Conservation (phyloP, 2,113 vertebrate species). For the Triplophysa rosa region DNA sequence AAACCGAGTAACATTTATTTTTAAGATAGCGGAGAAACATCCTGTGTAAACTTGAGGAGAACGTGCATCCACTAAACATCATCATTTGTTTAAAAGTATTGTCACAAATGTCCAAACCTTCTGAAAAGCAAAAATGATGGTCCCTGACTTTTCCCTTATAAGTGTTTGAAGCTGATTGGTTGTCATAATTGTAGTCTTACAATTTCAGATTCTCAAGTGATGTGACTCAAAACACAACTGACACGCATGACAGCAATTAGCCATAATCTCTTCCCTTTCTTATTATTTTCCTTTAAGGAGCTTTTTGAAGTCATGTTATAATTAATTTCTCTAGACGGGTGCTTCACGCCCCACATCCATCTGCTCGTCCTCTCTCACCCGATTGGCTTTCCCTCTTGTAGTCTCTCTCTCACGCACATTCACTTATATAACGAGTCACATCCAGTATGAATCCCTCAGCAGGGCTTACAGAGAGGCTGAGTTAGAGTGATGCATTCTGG, state of each 20-base stretch:
- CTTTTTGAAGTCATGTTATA: not conserved
- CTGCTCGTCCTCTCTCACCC: conserved; percentile 38
- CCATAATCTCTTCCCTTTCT: conserved; percentile 44
- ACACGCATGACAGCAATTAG: conserved; percentile 42
- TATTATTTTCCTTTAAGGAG: not conserved
- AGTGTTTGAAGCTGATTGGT: not conserved
- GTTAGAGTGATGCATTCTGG: conserved; percentile 48
- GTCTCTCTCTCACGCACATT: not conserved
- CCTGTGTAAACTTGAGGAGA: no score
- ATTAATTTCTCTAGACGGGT: conserved; percentile 7
- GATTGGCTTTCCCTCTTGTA: not conserved
- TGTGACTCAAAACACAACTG: conserved; percentile 39
- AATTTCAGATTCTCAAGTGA: not conserved
- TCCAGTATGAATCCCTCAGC: conserved; percentile 14
- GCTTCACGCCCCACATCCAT: not conserved
- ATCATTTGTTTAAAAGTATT: no score
- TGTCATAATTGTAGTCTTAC: not conserved
- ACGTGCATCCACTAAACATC: no score
- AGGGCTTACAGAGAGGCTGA: conserved; percentile 2
- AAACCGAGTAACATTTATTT: no score
- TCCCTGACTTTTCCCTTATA: no score
- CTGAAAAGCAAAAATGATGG: no score
- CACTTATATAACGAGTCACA: conserved; percentile 17
- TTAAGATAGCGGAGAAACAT: no score
- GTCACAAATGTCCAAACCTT: no score